A percentile compares a stretch with the other conserved stretches of the same genome.
These are phyloP conservation scores for Lissocephala sabroskyi DNA, from an alignment of 2,888 invertebrate genomes.

Conservation along the genomic window DNA sequence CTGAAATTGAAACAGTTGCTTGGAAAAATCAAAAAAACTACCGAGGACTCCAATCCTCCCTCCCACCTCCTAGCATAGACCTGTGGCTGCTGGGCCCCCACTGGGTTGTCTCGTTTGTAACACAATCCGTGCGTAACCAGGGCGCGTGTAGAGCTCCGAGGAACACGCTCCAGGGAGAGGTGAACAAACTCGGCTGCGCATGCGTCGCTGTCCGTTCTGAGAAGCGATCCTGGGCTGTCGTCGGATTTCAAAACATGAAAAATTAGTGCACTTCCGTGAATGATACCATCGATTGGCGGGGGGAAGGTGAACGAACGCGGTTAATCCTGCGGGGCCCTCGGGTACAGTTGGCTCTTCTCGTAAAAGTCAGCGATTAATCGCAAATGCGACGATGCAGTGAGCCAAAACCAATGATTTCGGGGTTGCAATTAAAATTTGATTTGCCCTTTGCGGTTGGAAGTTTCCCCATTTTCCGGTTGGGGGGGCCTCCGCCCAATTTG, in stretches of 20 bases:
- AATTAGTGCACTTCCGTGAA: conserved; percentile 41
- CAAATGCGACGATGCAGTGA: no score
- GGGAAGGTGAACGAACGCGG: conserved; percentile 56
- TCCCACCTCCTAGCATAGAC: no score
- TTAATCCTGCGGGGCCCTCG: conserved; percentile 3
- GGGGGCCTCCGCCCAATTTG: no score
- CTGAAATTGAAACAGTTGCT: conserved; percentile 58
- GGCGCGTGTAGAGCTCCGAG: conserved; percentile 23
- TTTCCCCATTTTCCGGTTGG: no score
- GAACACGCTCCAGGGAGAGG: conserved; percentile 34
- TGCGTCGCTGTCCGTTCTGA: conserved; percentile 29
- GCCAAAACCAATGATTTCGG: no score
- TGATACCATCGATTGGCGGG: conserved; percentile 6
- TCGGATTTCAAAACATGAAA: conserved; percentile 55
- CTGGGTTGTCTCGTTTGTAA: conserved; percentile 44
- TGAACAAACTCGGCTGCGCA: conserved; percentile 56
- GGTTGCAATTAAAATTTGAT: no score
- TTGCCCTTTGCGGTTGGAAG: no score
- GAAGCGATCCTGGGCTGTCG: conserved; percentile 38
- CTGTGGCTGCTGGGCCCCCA: neutral
- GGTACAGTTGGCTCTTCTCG: neutral
- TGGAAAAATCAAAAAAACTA: conserved; percentile 42
- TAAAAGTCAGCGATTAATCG: no score
- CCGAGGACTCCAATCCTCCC: neutral
- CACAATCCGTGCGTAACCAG: conserved; percentile 61